A percentile compares a stretch with the other conserved stretches of the same genome.
Conservation (phyloP, 2,113 vertebrate genomes). For the Aegithalos caudatus region DNA sequence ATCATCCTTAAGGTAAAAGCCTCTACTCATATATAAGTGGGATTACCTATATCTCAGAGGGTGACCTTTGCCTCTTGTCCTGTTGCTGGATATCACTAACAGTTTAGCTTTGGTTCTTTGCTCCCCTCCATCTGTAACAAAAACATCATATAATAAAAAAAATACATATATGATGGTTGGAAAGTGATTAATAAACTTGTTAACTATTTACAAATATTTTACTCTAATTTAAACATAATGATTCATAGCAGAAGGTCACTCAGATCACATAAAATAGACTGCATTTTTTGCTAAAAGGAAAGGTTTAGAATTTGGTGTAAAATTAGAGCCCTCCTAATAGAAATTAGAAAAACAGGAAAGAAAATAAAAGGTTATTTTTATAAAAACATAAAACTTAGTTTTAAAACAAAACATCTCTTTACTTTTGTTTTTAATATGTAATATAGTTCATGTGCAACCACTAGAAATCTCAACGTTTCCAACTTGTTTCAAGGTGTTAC, state of each 20-base stretch:
- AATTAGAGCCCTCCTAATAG: neutral
- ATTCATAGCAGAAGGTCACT: neutral
- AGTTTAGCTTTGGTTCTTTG: neutral
- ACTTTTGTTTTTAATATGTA: neutral
- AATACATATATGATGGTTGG: neutral
- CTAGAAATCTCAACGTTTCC: neutral
- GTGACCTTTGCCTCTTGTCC: neutral
- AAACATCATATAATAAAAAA: neutral
- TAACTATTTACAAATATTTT: neutral
- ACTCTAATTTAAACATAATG: neutral
- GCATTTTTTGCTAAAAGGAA: neutral
- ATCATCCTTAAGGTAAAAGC: neutral
- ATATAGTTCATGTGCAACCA: rapidly evolving
- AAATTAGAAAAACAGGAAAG: neutral
- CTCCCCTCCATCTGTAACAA: neutral
- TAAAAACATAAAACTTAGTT: neutral
- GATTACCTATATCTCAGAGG: neutral
- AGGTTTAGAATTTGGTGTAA: neutral
- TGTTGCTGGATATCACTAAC: neutral
- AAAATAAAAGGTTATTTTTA: neutral
- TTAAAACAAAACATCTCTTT: neutral
- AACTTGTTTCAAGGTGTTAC: neutral
- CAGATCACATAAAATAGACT: neutral
- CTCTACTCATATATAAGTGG: neutral
- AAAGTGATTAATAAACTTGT: neutral